Percentiles rank a stretch among this genome's conserved stretches.
Conservation (phyloP, 2,797 vertebrate species). For the Lophius americanus region DNA sequence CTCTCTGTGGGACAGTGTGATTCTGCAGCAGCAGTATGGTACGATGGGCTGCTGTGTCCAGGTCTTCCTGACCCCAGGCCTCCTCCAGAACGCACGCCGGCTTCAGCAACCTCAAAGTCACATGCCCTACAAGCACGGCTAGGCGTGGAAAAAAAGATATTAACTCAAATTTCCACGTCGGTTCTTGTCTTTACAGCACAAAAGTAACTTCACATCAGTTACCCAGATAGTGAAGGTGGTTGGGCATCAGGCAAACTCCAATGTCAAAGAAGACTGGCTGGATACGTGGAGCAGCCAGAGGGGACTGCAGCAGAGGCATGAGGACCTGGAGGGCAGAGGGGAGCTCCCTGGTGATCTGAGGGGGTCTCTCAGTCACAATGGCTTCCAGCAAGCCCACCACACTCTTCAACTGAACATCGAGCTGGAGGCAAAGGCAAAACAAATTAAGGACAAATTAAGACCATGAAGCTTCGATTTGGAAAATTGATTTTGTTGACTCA, state of each 20-base stretch:
- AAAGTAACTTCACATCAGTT: conserved; percentile 1
- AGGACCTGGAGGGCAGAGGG: conserved; percentile 87
- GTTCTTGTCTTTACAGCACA: background rate
- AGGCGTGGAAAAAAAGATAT: background rate
- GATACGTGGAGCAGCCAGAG: conserved; percentile 90
- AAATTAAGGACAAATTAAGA: background rate
- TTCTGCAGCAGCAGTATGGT: conserved; percentile 86
- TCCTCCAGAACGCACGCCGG: conserved; percentile 91
- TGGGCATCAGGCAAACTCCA: conserved; percentile 89
- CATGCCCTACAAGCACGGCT: conserved; percentile 92
- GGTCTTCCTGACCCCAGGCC: conserved; percentile 92
- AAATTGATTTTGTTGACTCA: background rate
- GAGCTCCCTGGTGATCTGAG: conserved; percentile 89
- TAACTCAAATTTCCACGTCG: background rate
- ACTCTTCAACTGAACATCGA: conserved; percentile 88
- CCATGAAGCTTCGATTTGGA: background rate
- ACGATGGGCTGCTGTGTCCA: conserved; percentile 86
- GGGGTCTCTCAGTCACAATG: conserved; percentile 82
- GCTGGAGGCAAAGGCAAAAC: conserved; percentile 68
- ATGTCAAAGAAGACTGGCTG: conserved; percentile 87
- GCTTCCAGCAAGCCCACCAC: conserved; percentile 86
- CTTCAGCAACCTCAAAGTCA: conserved; percentile 92
- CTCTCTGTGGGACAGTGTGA: conserved; percentile 85
- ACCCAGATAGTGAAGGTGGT: conserved; percentile 88
- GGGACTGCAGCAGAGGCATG: conserved; percentile 90